Percentiles rank a stretch among this genome's conserved stretches.
Conservation (phyloP, 1,140 invertebrate genomes). For the Heliconius himera region DNA sequence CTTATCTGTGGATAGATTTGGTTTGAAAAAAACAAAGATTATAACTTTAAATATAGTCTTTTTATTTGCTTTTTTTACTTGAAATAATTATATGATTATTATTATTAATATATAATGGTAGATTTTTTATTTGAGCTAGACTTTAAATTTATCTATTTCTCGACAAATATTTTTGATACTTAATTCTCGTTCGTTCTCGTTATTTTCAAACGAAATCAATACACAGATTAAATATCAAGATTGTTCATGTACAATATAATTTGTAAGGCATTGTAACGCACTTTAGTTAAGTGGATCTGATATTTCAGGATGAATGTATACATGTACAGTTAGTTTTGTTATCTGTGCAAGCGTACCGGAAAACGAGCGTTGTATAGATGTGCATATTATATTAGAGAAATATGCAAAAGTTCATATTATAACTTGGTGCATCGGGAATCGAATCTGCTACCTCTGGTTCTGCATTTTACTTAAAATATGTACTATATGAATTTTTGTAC, state of each 20-base stretch:
- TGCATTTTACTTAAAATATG: neutral
- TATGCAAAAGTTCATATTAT: neutral
- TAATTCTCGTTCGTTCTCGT: neutral
- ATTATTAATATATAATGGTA: neutral
- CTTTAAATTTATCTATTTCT: neutral
- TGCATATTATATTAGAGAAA: neutral
- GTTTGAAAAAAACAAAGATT: neutral
- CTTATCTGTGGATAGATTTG: constrained; percentile 5
- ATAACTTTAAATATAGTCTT: neutral
- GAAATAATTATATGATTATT: neutral
- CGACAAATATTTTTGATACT: neutral
- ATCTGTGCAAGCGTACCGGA: constrained; percentile 66
- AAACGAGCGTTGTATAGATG: constrained; percentile 12
- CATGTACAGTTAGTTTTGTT: constrained; percentile 58
- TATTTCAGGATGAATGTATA: constrained; percentile 50
- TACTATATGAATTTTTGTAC: neutral
- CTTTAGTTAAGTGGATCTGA: constrained; percentile 40
- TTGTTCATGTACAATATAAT: constrained; percentile 19
- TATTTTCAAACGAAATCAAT: neutral
- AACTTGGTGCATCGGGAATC: neutral
- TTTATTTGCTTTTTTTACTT: neutral
- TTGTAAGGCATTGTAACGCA: constrained; percentile 9
- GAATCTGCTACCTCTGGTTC: constrained; percentile 1
- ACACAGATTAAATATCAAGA: neutral
- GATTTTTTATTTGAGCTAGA: neutral